Percentiles rank a stretch among this genome's conserved stretches.
phyloP scores from a whole-genome alignment of 2,113 vertebrate species.

The Ciconia boyciana region DNA sequence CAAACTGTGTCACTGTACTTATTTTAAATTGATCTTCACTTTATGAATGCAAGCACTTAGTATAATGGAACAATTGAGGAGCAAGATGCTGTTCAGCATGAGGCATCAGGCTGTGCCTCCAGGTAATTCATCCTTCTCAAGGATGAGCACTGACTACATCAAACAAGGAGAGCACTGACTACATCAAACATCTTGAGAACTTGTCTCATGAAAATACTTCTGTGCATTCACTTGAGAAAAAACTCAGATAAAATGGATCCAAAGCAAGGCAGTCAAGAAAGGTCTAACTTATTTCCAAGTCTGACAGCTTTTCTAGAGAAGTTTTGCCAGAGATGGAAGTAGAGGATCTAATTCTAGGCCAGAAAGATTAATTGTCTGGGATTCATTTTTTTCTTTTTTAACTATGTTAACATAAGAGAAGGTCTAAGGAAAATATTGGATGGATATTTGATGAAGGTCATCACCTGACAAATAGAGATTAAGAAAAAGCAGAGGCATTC shows the following conservation, averaged over 20 bases:
- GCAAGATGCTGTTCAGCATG: background rate
- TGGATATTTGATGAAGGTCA: background rate
- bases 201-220: background rate
- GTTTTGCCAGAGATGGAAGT: background rate
- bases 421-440: background rate
- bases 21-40: background rate
- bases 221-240: background rate
- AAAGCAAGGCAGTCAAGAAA: background rate
- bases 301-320: background rate
- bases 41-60: background rate
- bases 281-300: background rate
- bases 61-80: background rate
- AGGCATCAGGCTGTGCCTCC: background rate
- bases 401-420: background rate
- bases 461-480: background rate
- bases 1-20: background rate
- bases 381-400: background rate
- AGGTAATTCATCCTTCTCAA: background rate
- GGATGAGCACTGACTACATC: background rate
- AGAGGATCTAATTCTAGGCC: background rate
- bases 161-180: background rate
- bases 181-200: background rate
- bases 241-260: background rate
- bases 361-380: background rate
- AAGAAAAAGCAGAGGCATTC: background rate